Evolutionary conservation across 2,888 invertebrate species (phyloP).

Genomic region (Nebria salina): DNA sequence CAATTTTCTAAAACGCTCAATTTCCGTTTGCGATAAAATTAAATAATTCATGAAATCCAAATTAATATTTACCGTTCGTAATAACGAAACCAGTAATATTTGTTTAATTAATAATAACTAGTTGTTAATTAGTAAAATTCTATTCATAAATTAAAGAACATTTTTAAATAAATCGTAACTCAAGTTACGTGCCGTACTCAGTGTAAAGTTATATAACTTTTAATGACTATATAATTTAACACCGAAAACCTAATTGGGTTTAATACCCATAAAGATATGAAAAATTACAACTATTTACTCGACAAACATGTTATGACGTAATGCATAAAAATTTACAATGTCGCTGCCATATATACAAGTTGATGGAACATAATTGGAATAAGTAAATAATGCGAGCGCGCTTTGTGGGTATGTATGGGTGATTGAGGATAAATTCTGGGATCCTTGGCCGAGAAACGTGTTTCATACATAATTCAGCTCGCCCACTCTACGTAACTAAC

Average conservation of each 20-base stretch:
- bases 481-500: conserved; percentile 18
- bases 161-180: too few species aligned
- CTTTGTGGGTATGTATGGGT: background rate
- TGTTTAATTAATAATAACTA: background rate
- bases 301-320: background rate
- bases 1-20: background rate
- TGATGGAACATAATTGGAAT: conserved; percentile 10
- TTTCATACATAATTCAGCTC: conserved; percentile 20
- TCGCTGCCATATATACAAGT: background rate
- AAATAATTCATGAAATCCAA: background rate
- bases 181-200: too few species aligned
- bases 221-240: background rate
- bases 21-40: background rate
- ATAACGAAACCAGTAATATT: background rate
- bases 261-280: background rate
- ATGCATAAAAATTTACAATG: background rate
- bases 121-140: too few species aligned
- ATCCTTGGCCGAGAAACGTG: conserved; percentile 23
- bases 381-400: conserved; percentile 12
- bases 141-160: too few species aligned
- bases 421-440: background rate
- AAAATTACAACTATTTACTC: background rate
- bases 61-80: background rate
- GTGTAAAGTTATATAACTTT: background rate
- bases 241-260: background rate